Base-by-base conservation (phyloP, 2,113 vertebrate genomes). In the Nycticebus coucang region DNA sequence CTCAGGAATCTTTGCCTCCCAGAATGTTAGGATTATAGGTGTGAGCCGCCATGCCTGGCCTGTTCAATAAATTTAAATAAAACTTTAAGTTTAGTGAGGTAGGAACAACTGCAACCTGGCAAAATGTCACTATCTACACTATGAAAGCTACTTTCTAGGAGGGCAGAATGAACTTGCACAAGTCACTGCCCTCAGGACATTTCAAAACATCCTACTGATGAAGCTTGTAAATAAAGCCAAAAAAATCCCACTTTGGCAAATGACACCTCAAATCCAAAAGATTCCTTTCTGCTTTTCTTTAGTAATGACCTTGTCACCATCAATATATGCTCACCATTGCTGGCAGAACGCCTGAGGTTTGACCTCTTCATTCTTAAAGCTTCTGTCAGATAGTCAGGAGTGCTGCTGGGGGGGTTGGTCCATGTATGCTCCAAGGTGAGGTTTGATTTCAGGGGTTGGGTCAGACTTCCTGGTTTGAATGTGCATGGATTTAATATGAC, bases 341-440 rank as follows among this genome's bases (percentile, higher is more conserved):
- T 98, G 92, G 98, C 96, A 60, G 98, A 98, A 71, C 97, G 98
- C 45, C 98, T 97, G 92, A 98, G 98, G 87, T 98, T 98, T 33
- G 98, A 98, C 93, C 99, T 99, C 97, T 97, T 99, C 95, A 97
- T 98, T 94, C 98, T 98, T 64, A 99, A n/a, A 30, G 98, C 99
- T 97, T 99, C 99, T 90, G 98, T 99, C 95, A 99, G 97, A 84
- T 98, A 98, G 88, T 99, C 98, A 0, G 99, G 98, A 37, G 98
- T 98, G 93, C 97, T 95, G 71, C 96, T 95, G 75, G 96, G 95
- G 68, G 96, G 0, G 17, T 18, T 92, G 57, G 80, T 91, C 89
- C 88, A 92, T 4, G 84, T 14, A 22, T 94, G 95, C 28, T 98
- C 97, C 66, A 66, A 77, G 50, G 98, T 97, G 94, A 89, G 97